Base-by-base conservation (phyloP, 1,140 invertebrate species). In the Mercenaria mercenaria region DNA sequence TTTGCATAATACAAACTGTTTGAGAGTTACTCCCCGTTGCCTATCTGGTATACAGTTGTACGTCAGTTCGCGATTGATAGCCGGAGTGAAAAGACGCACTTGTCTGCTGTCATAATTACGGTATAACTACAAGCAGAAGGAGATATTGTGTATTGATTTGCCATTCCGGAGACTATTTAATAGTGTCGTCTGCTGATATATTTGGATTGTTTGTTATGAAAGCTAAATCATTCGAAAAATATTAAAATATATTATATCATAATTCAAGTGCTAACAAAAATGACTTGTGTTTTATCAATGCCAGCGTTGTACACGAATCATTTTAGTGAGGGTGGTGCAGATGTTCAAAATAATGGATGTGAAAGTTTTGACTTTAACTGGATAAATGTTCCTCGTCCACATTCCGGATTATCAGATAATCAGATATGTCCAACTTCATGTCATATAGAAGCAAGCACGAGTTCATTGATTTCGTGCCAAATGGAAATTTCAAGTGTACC, bases 351-450 rank as follows among this genome's bases (percentile, higher is more conserved):
- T n/a, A n/a, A n/a, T n/a, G n/a, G n/a, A n/a, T n/a, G n/a, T n/a
- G n/a, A n/a, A n/a, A n/a, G n/a, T n/a, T 77, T 34, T 52, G 74
- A 77, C 26, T 77, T 77, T 52, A 77, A 77, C 13, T 77, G 74
- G 74, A 77, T 77, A 47, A 77, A 41, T 32, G 1, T 43, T 32
- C 74, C 23, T n/a, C 37, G 29, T 20, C 20, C 6, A n/a, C 26
- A 41, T 20, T 18, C 41, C 18, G 43, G 41, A 50, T 77, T 43
- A 47, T 77, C 74, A 10, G 41, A 29, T 10, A 77, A 11, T 77
- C 41, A 20, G 1, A 29, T 10, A 13, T 52, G 41, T 29, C 15
- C 41, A 0, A 47, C 74, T 1, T 13, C 74, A 43, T 77, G 74
- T 29, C 11, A 43, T 23, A 47, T 77, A 50, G 74, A 77, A 52